phyloP scores from a whole-genome alignment of 2,797 vertebrate genomes.

The Phaenicophaeus curvirostris region DNA sequence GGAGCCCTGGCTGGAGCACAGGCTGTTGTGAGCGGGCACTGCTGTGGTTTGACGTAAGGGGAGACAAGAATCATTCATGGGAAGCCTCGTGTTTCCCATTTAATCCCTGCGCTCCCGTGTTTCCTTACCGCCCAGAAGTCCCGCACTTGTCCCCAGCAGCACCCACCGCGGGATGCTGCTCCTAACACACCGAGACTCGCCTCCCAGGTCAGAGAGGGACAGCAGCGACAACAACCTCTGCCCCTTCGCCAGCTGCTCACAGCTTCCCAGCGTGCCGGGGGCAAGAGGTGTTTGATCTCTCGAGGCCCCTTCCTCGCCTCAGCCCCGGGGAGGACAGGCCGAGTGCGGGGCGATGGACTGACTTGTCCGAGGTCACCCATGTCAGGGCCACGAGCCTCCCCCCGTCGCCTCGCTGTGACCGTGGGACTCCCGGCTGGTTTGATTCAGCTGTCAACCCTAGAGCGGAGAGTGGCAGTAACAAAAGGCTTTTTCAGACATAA shows the following conservation, averaged over 20 bases:
- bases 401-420: not conserved
- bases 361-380: constrained; percentile 3
- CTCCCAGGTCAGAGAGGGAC: not conserved
- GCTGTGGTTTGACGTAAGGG: not conserved
- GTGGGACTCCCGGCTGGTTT: constrained; percentile 51
- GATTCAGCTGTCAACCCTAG: constrained; percentile 61
- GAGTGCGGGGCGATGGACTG: not conserved
- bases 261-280: not conserved
- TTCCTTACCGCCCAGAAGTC: not conserved
- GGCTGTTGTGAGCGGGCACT: not conserved
- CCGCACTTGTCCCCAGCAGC: accelerated
- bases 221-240: not conserved
- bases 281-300: not conserved
- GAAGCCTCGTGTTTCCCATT: not conserved
- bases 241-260: not conserved
- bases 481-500: constrained; percentile 66
- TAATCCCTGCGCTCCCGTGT: not conserved
- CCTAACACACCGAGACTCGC: accelerated
- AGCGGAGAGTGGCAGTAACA: constrained; percentile 63
- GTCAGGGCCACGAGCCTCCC: constrained; percentile 20
- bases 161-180: not conserved
- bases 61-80: accelerated
- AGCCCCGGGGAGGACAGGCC: not conserved
- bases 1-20: not conserved
- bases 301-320: not conserved